These are phyloP conservation scores for Magallana gigas DNA, from an alignment of 1,140 invertebrate genomes.

Conservation along the genomic window DNA sequence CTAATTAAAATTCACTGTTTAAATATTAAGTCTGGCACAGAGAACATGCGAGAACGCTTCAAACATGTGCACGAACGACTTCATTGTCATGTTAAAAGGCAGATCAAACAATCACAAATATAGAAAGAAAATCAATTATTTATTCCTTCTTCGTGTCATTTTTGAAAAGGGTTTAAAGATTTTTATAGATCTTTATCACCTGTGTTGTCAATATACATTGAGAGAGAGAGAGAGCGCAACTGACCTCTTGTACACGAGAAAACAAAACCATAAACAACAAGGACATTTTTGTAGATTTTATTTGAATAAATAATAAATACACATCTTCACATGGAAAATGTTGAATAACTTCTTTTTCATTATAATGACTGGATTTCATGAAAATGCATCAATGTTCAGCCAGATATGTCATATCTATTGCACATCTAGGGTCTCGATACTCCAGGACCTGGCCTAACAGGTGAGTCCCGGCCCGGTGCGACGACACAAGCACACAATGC, in stretches of 20 bases:
- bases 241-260: too few species aligned
- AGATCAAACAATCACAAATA: not conserved
- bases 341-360: conserved; percentile 9
- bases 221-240: too few species aligned
- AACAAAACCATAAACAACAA: not conserved
- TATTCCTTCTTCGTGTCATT: too few species aligned
- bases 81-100: too few species aligned
- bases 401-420: conserved; percentile 24
- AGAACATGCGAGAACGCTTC: not conserved
- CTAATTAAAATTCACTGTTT: not conserved
- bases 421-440: not conserved
- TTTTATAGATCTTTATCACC: too few species aligned
- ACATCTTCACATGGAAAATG: conserved; percentile 23
- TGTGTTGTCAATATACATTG: too few species aligned
- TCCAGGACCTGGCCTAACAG: not conserved
- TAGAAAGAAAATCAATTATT: not conserved
- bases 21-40: not conserved
- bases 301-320: conserved; percentile 39
- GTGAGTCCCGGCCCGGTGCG: not conserved
- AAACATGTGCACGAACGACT: not conserved
- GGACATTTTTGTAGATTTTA: conserved; percentile 27
- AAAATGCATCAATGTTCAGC: conserved; percentile 35
- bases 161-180: too few species aligned
- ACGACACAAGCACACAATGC: not conserved
- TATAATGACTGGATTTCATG: conserved; percentile 36